phyloP scores from a whole-genome alignment of 2,797 vertebrate species.

The Gymnoscopelus microlampas region DNA sequence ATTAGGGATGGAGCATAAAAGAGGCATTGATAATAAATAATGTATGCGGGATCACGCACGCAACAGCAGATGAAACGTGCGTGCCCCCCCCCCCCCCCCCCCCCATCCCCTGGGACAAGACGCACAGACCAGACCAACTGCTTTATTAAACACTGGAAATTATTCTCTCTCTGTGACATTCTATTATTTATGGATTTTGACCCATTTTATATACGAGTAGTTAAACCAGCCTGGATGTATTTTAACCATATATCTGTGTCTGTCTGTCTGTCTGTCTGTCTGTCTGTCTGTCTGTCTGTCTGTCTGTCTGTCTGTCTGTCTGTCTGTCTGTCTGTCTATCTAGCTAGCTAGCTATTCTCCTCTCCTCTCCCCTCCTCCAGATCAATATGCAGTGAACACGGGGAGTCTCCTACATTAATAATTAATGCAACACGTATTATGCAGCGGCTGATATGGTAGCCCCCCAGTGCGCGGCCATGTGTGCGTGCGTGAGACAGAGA shows the following conservation, averaged over 20 bases:
- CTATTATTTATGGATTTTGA: background rate
- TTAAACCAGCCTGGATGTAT: too few relatives aligned
- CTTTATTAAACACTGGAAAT: too few relatives aligned
- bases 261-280: too few relatives aligned
- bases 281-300: too few relatives aligned
- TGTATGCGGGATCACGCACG: constrained; percentile 40
- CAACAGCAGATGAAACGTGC: background rate
- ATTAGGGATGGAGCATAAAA: background rate
- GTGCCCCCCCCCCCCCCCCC: background rate
- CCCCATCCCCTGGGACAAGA: background rate
- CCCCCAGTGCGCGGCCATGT: constrained; percentile 11
- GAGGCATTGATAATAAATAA: constrained; percentile 29
- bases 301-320: too few relatives aligned
- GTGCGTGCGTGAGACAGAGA: constrained; percentile 35
- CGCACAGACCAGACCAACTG: too few relatives aligned
- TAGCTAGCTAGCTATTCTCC: background rate
- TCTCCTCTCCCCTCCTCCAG: constrained; percentile 15
- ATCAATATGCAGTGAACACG: constrained; percentile 60
- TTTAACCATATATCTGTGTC: too few relatives aligned
- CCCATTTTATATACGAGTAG: background rate
- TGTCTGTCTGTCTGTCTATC: too few relatives aligned
- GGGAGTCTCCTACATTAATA: constrained; percentile 74
- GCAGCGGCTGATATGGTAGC: constrained; percentile 11
- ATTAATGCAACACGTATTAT: constrained; percentile 50
- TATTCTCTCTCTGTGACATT: too few relatives aligned